Percentiles rank a stretch among this genome's conserved stretches.
phyloP scores from a whole-genome alignment of 2,797 vertebrate species.

The Chaetodon trifasciatus region DNA sequence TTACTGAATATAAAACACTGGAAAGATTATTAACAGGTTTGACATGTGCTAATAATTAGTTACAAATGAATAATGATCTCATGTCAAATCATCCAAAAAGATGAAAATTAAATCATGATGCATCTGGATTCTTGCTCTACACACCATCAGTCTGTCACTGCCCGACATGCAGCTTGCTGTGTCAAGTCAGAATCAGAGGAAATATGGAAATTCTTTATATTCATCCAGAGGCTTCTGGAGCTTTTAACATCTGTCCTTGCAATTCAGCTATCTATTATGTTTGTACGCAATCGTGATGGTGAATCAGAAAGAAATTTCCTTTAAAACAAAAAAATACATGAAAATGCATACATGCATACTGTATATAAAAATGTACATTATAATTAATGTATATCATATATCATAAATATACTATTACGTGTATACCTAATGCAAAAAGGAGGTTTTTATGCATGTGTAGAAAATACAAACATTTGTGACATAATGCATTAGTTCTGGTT shows the following conservation, averaged over 20 bases:
- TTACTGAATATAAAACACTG: neutral
- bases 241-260: neutral
- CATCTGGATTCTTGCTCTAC: neutral
- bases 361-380: neutral
- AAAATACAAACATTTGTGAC: neutral
- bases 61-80: neutral
- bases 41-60: neutral
- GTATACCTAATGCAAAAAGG: neutral
- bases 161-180: neutral
- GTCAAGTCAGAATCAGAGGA: neutral
- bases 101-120: neutral
- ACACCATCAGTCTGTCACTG: neutral
- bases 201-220: neutral
- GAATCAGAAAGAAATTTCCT: neutral
- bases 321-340: neutral
- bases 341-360: neutral
- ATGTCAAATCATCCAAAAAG: too few species aligned
- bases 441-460: too few species aligned
- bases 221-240: neutral
- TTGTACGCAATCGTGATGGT: neutral
- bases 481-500: neutral
- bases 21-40: neutral
- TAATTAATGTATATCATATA: neutral
- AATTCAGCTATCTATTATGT: neutral
- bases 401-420: neutral